Evolutionary conservation across 2,888 invertebrate species (phyloP).

Genomic region (Stratiomys singularior): DNA sequence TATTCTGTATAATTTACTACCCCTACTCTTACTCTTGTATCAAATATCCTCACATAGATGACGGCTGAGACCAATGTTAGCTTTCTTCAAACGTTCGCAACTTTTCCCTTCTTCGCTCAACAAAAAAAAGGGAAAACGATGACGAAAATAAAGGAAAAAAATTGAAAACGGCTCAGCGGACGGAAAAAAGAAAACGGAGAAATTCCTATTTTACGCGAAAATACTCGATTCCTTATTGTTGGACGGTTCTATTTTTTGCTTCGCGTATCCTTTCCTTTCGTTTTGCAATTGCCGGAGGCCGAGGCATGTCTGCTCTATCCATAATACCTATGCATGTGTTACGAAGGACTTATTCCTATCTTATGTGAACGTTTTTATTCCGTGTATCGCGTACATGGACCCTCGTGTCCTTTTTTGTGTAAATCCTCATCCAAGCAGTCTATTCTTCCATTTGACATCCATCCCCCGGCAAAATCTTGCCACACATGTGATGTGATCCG

Average conservation of each 20-base stretch:
- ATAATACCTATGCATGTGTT: slow-evolving; percentile 30
- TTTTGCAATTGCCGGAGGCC: background rate
- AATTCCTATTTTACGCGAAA: slow-evolving; percentile 1
- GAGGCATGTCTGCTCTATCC: slow-evolving; percentile 6
- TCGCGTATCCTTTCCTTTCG: slow-evolving; percentile 11
- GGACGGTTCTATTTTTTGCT: slow-evolving; percentile 21
- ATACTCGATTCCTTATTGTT: background rate
- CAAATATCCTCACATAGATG: too few relatives aligned
- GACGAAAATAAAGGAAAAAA: too few relatives aligned
- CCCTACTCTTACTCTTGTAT: too few relatives aligned
- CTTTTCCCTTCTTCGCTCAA: too few relatives aligned
- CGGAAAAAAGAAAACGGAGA: background rate
- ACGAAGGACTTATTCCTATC: slow-evolving; percentile 4
- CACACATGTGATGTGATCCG: slow-evolving; percentile 49
- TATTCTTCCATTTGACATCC: slow-evolving; percentile 29
- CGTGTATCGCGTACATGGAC: slow-evolving; percentile 29
- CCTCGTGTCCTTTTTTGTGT: slow-evolving; percentile 45
- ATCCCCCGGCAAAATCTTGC: slow-evolving; percentile 45
- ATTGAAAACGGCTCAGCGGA: too few relatives aligned
- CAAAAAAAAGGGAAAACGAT: too few relatives aligned
- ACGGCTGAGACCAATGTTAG: too few relatives aligned
- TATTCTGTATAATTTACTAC: too few relatives aligned
- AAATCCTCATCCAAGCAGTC: slow-evolving; percentile 27
- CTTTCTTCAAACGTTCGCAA: too few relatives aligned
- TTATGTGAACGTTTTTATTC: slow-evolving; percentile 23